A percentile compares a stretch with the other conserved stretches of the same genome.
phyloP scores from a whole-genome alignment of 2,113 vertebrate species.

The Gasterosteus aculeatus region DNA sequence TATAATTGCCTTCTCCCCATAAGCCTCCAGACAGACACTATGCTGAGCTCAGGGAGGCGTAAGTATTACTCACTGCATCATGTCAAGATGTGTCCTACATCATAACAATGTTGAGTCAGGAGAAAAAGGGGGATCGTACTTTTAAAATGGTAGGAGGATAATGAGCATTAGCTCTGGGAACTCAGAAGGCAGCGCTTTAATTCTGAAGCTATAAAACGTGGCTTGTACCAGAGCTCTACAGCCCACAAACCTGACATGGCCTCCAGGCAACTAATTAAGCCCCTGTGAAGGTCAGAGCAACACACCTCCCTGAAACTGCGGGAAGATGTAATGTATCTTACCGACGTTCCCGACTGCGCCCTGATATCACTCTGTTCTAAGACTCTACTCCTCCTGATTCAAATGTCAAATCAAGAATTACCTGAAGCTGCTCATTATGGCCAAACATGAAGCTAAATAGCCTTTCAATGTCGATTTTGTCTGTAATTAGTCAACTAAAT shows the following conservation, averaged over 20 bases:
- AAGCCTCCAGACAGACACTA: constrained; percentile 57
- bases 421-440: background rate
- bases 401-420: background rate
- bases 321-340: constrained; percentile 8
- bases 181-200: constrained; percentile 7
- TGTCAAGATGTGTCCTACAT: constrained; percentile 48
- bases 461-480: background rate
- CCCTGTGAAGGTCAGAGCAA: constrained; percentile 19
- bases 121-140: constrained; percentile 26
- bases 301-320: constrained; percentile 11
- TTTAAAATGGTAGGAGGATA: constrained; percentile 34
- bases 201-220: constrained; percentile 35
- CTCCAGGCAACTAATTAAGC: constrained; percentile 35
- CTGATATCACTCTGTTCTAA: constrained; percentile 15
- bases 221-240: constrained; percentile 7
- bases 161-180: constrained; percentile 11
- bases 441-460: background rate
- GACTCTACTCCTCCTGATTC: background rate
- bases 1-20: constrained; percentile 38
- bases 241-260: constrained; percentile 13
- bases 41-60: constrained; percentile 59
- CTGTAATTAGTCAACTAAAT: background rate
- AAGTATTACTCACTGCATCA: constrained; percentile 54
- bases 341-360: background rate
- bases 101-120: constrained; percentile 51